These are phyloP conservation scores for Hesperophylax magnus DNA, from an alignment of 1,140 invertebrate species.

Conservation along the genomic window DNA sequence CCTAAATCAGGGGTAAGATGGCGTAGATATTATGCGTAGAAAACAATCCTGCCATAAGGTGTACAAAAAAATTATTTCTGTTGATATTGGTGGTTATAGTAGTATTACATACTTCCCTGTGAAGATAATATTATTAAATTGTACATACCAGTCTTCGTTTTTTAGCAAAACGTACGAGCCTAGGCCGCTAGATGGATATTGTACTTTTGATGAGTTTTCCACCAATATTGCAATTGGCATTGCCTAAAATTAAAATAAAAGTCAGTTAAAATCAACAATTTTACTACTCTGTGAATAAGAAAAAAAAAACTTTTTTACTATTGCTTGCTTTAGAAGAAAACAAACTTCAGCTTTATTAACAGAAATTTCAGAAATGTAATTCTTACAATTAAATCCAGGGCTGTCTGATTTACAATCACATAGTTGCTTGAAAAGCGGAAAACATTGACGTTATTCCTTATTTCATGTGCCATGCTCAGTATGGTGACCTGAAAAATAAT, in stretches of 20 bases:
- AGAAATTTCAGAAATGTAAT: slow-evolving; percentile 7
- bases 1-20: too few relatives aligned
- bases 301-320: too few relatives aligned
- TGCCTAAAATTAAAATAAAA: neutral
- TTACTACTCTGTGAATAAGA: too few relatives aligned
- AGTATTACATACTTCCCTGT: too few relatives aligned
- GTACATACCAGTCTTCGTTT: too few relatives aligned
- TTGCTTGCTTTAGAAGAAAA: neutral
- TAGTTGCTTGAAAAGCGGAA: slow-evolving; percentile 48
- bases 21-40: too few relatives aligned
- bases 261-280: neutral
- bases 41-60: too few relatives aligned
- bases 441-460: slow-evolving; percentile 49
- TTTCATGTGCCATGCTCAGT: slow-evolving; percentile 45
- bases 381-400: slow-evolving; percentile 46
- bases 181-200: too few relatives aligned
- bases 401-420: slow-evolving; percentile 45
- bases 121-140: too few relatives aligned
- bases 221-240: neutral
- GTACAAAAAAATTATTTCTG: too few relatives aligned
- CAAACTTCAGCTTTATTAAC: neutral
- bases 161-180: too few relatives aligned
- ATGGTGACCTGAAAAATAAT: slow-evolving; percentile 43
- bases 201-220: neutral
- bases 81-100: too few relatives aligned